Evolutionary conservation across 2,113 vertebrate species (phyloP).

Genomic region (Nymphicus hollandicus): DNA sequence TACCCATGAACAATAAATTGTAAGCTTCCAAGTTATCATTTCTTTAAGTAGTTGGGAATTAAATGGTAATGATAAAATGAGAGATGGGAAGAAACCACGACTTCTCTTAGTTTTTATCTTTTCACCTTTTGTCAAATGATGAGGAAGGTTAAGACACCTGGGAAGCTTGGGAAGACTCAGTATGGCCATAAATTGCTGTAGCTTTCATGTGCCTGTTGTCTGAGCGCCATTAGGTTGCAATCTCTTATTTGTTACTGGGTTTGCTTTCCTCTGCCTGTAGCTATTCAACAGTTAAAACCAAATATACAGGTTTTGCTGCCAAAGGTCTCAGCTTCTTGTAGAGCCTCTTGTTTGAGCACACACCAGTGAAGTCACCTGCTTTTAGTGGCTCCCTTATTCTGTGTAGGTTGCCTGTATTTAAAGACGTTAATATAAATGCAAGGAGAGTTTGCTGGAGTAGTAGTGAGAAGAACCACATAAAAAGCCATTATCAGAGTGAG

Average conservation of each 20-base stretch:
- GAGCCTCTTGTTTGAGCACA: neutral
- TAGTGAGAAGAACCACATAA: neutral
- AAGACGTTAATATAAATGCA: neutral
- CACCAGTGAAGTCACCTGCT: neutral
- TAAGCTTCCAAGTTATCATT: neutral
- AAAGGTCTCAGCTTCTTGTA: neutral
- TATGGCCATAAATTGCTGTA: neutral
- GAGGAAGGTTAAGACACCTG: neutral
- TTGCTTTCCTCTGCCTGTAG: neutral
- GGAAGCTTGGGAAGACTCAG: neutral
- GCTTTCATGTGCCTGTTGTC: neutral
- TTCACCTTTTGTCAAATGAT: neutral
- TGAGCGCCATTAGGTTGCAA: neutral
- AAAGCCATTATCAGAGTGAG: neutral
- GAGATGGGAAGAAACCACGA: neutral
- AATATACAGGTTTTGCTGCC: neutral
- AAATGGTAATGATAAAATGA: neutral
- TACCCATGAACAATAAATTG: neutral
- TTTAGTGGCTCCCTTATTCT: neutral
- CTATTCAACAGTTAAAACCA: neutral
- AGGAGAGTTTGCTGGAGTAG: neutral
- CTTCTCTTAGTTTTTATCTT: neutral
- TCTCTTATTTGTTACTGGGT: neutral
- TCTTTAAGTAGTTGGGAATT: neutral
- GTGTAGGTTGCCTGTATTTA: neutral